Evolutionary conservation across 2,888 invertebrate species (phyloP), one percentile per base, ranked within the genome.

Genomic region (Drosophila parthenogenetica): DNA sequence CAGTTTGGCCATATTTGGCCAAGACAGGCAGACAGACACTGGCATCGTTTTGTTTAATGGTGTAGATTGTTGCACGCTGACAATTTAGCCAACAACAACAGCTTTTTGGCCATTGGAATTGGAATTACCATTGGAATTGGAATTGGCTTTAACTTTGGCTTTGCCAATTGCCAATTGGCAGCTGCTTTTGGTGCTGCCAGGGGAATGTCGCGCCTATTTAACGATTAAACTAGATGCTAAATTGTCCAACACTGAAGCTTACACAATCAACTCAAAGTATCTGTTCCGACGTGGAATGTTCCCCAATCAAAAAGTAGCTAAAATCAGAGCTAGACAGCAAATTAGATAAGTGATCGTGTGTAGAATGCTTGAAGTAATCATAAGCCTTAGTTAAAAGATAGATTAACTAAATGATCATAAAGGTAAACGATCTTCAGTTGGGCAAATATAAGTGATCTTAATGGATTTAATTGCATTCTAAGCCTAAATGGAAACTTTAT

Each of bases 1-100:
- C 89, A 89, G 73, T 73, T 76, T 57, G 68, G 48, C 84, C 89
- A 77, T 89, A 74, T 82, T 82, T 64, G 89, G 84, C 63, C 40
- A 54, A 39, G 22, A 25, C 58, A 17, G 19, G 3, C 19, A 19
- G 19, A 53, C 43, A 51, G 61, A 40, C 57, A 71, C 74, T 84
- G 75, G 71, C 87, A 87, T 81, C 87, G 89, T 89, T 89, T 89
- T 89, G 83, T 83, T 83, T 89, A 83, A 83, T 89, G 83, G 89
- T 81, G 83, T 76, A 89, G 83, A 83, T 83, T 83, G 83, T 89
- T 87, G 83, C 83, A 83, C 89, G 89, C 89, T 87, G 83, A 87
- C 89, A 87, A 89, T 83, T 83, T 81, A 75, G 83, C 64, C 72
- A 58, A 60, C 54, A 11, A 42, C 43, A 13, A 17, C 57, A 54